Evolutionary conservation across 2,797 vertebrate species (phyloP).

Genomic region (Lindbergichthys nudifrons): DNA sequence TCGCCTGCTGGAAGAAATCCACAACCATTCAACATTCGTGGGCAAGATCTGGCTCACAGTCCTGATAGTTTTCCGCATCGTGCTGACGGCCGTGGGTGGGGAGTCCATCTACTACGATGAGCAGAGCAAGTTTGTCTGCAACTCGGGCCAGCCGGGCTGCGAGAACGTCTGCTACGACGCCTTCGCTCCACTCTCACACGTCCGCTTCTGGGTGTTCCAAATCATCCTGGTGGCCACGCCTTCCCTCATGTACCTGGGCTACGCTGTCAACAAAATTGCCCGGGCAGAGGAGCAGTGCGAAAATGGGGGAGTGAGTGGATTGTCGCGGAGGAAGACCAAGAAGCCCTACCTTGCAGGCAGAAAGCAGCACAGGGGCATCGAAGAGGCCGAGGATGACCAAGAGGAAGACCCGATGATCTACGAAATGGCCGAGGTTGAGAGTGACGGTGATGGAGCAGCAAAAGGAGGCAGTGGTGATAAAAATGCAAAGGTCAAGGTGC

Average conservation of each 20-base stretch:
- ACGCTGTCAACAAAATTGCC: conserved; percentile 93
- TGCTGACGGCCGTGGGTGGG: conserved; percentile 94
- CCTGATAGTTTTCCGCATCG: conserved; percentile 94
- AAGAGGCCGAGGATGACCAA: conserved; percentile 84
- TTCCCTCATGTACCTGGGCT: conserved; percentile 93
- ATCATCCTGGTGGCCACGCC: conserved; percentile 93
- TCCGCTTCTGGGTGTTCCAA: conserved; percentile 98
- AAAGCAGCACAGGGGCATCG: conserved; percentile 80
- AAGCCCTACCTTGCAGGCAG: conserved; percentile 75
- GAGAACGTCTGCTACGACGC: conserved; percentile 96
- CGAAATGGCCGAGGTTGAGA: conserved; percentile 88
- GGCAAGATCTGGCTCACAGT: conserved; percentile 96
- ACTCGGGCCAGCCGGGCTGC: conserved; percentile 94
- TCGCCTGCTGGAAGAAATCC: conserved; percentile 95
- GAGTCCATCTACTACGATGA: conserved; percentile 98
- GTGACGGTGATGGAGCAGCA: conserved; percentile 74
- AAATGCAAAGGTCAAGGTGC: conserved; percentile 76
- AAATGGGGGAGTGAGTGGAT: conserved; percentile 74
- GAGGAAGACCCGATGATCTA: conserved; percentile 89
- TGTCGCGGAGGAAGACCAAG: conserved; percentile 60
- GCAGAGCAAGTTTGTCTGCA: conserved; percentile 96
- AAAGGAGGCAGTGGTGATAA: conserved; percentile 67
- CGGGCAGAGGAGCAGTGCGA: conserved; percentile 79
- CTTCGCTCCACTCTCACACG: conserved; percentile 94
- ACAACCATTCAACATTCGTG: conserved; percentile 97